phyloP scores from a whole-genome alignment of 2,113 vertebrate genomes.

The Cyprichromis sp. region DNA sequence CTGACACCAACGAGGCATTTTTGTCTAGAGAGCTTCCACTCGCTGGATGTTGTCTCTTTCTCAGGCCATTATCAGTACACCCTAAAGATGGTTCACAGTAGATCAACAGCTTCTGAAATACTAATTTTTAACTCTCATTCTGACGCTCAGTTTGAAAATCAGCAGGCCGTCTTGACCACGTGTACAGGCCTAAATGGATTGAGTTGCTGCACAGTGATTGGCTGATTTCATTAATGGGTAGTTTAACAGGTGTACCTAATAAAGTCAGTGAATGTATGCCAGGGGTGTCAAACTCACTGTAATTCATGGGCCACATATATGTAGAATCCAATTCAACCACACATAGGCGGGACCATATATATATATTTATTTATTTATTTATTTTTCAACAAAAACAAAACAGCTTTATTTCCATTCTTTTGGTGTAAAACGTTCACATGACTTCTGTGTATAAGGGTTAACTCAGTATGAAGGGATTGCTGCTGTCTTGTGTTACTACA shows the following conservation, averaged over 20 bases:
- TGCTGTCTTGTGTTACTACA: background rate
- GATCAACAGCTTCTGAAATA: background rate
- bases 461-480: background rate
- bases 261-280: background rate
- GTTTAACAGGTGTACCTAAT: background rate
- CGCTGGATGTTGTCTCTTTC: background rate
- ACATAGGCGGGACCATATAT: background rate
- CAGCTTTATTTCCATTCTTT: background rate
- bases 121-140: background rate
- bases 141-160: accelerated
- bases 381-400: background rate
- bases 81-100: background rate
- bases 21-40: background rate
- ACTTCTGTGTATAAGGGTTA: background rate
- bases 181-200: background rate
- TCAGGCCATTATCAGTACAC: background rate
- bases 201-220: background rate
- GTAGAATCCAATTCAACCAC: background rate
- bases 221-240: background rate
- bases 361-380: no score
- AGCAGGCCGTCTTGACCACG: background rate
- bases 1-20: background rate
- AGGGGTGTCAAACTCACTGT: background rate
- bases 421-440: background rate
- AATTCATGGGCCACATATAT: background rate